Conservation (phyloP, 1,140 invertebrate genomes). For the Drosophila grimshawi region DNA sequence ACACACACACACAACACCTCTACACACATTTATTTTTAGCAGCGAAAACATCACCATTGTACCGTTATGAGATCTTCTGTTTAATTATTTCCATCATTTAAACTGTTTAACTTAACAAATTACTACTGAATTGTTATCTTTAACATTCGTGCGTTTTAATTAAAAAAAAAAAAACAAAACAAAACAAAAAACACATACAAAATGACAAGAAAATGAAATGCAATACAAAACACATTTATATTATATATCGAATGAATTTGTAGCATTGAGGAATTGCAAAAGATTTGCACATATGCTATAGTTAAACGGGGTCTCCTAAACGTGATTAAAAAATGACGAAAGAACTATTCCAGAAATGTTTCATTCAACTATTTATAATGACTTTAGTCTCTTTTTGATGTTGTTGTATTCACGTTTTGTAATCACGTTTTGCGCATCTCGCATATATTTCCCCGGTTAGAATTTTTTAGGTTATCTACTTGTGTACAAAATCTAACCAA, state of each 20-base stretch:
- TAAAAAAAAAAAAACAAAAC: constrained; percentile 17
- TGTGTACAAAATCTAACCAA: constrained; percentile 7
- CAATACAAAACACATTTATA: constrained; percentile 1
- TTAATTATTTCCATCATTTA: constrained; percentile 11
- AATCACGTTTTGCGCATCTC: constrained; percentile 19
- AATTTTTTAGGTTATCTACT: constrained; percentile 37
- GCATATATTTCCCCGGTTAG: constrained; percentile 27
- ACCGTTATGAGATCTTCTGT: constrained; percentile 22
- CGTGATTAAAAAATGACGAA: constrained; percentile 18
- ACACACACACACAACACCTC: background rate
- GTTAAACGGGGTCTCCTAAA: constrained; percentile 9
- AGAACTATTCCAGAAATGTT: constrained; percentile 1
- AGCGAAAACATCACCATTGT: constrained; percentile 29
- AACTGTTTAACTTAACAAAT: background rate
- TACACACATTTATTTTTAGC: too few relatives aligned
- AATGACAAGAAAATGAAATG: background rate
- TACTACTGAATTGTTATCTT: constrained; percentile 30
- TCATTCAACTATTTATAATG: background rate
- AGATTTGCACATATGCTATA: background rate
- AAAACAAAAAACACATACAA: too few relatives aligned
- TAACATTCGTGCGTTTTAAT: constrained; percentile 38
- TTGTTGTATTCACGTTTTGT: background rate
- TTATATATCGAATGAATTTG: background rate
- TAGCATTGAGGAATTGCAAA: background rate
- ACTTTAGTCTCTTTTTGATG: background rate